phyloP scores from a whole-genome alignment of 2,888 invertebrate species.

The Xestoiulus laeticollis region DNA sequence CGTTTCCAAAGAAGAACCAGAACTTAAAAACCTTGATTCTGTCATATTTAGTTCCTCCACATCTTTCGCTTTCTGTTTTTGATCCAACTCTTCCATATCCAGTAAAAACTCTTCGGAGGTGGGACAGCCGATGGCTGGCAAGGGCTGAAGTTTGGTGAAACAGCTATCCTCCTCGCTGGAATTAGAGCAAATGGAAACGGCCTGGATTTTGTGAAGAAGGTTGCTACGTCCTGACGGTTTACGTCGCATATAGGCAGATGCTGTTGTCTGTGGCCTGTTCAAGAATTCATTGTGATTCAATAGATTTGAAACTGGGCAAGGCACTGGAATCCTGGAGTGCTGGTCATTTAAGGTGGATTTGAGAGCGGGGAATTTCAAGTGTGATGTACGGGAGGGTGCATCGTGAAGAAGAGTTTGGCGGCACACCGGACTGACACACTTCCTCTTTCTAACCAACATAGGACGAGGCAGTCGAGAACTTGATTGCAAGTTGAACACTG shows the following conservation, averaged over 20 bases:
- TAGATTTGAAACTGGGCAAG: not conserved
- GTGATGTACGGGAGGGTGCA: not conserved
- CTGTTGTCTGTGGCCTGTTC: not conserved
- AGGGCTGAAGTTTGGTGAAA: slow-evolving; percentile 31
- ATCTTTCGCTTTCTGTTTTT: not conserved
- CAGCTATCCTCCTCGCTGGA: slow-evolving; percentile 4
- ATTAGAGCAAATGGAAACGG: not conserved
- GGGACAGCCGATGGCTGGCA: slow-evolving; percentile 44
- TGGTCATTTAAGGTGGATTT: not conserved
- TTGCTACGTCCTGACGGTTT: not conserved
- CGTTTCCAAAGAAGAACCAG: not conserved
- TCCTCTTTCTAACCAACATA: not conserved
- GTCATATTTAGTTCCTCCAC: not conserved
- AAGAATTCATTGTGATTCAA: not conserved
- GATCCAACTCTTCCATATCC: not conserved
- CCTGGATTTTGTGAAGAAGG: slow-evolving; percentile 31
- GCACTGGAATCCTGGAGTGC: not conserved
- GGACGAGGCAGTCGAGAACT: slow-evolving; percentile 19
- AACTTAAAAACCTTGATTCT: not conserved
- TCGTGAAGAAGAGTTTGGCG: not conserved
- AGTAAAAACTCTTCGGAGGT: not conserved
- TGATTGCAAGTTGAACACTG: not conserved
- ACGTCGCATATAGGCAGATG: not conserved
- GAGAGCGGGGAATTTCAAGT: not conserved
- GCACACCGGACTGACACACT: not conserved